Percentiles rank a stretch among this genome's conserved stretches.
Evolutionary conservation across 2,888 invertebrate genomes (phyloP).

Genomic region (Luperina testacea): DNA sequence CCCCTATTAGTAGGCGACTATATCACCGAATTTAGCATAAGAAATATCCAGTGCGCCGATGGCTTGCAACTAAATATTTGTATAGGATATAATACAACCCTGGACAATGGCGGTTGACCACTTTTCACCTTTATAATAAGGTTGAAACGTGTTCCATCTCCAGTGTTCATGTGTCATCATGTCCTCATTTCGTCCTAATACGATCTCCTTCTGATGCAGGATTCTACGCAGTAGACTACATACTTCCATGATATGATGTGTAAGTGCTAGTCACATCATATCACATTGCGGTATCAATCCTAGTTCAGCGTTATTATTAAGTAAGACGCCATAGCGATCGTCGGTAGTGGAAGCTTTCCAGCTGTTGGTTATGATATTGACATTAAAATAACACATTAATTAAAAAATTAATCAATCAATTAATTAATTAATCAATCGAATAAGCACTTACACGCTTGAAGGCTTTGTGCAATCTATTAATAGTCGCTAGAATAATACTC

Average conservation of each 20-base stretch:
- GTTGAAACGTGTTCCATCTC: too few species aligned
- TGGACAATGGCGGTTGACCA: too few species aligned
- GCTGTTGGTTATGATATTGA: conserved; percentile 39
- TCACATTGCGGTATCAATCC: conserved; percentile 17
- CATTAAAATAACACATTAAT: conserved; percentile 42
- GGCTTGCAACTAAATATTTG: neutral
- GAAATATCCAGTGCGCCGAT: neutral
- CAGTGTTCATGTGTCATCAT: conserved; percentile 9
- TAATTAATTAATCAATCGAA: conserved; percentile 36
- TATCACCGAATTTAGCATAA: neutral
- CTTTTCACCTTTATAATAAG: too few species aligned
- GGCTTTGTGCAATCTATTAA: neutral
- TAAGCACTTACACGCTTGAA: conserved; percentile 36
- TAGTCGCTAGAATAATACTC: conserved; percentile 20
- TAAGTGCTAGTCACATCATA: conserved; percentile 21
- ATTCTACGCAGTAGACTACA: conserved; percentile 19
- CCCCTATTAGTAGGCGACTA: neutral
- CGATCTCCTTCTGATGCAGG: conserved; percentile 25
- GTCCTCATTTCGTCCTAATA: neutral
- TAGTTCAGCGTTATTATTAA: conserved; percentile 22
- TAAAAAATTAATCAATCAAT: conserved; percentile 24
- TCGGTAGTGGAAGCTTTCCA: conserved; percentile 38
- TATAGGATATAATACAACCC: neutral
- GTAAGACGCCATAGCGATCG: conserved; percentile 19
- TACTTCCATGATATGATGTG: conserved; percentile 20